Conservation (phyloP, 2,113 vertebrate species). For the Athene cunicularia region DNA sequence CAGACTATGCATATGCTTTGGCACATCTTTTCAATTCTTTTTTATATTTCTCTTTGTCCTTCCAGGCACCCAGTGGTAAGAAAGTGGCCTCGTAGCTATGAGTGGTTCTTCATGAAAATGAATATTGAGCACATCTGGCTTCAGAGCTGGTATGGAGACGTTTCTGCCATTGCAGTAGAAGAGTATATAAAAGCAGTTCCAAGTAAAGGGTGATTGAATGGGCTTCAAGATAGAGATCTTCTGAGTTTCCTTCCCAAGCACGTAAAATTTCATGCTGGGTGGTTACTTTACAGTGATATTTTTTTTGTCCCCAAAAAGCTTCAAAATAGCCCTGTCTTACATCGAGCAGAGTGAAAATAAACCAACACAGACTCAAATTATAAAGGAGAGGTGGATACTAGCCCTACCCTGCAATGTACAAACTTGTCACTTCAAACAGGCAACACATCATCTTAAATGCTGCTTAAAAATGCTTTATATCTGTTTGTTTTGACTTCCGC, state of each 20-base stretch:
- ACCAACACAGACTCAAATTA: conserved; percentile 1
- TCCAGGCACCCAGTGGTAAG: conserved; percentile 78
- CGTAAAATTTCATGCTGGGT: not conserved
- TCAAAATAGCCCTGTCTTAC: not conserved
- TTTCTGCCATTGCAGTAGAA: conserved; percentile 66
- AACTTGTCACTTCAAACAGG: not conserved
- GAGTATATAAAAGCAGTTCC: conserved; percentile 79
- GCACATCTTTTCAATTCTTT: not conserved
- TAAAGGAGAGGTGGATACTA: conserved; percentile 15
- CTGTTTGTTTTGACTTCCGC: conserved; percentile 51
- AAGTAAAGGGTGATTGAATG: conserved; percentile 65
- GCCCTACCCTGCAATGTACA: conserved; percentile 9
- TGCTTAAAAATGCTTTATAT: conserved; percentile 27
- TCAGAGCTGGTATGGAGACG: conserved; percentile 78
- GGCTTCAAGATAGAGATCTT: not conserved
- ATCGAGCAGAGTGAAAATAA: not conserved
- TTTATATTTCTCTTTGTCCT: not conserved
- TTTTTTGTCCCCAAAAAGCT: not conserved
- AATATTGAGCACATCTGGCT: conserved; percentile 77
- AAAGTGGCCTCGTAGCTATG: conserved; percentile 79
- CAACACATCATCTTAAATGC: conserved; percentile 2
- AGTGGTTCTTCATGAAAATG: conserved; percentile 86
- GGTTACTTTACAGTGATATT: not conserved
- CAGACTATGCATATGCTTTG: not conserved
- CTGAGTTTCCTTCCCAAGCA: not conserved